These are phyloP conservation scores for Nothocercus nigrocapillus DNA, from an alignment of 2,113 vertebrate species.

Conservation along the genomic window DNA sequence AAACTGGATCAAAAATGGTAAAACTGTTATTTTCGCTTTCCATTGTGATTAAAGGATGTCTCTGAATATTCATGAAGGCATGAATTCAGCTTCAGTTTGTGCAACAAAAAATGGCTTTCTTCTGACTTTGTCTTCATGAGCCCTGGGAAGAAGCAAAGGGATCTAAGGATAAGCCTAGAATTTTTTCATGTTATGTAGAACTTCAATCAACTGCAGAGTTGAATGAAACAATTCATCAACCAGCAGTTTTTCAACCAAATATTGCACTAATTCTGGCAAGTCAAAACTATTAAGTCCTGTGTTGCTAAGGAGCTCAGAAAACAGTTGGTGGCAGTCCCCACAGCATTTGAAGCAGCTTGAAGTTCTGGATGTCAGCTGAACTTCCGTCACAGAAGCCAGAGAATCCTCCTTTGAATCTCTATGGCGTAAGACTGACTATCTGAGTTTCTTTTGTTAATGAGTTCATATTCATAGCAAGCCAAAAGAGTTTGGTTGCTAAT, in stretches of 20 bases:
- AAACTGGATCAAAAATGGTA: neutral
- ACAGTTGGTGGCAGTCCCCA: neutral
- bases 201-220: neutral
- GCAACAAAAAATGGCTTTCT: conserved; percentile 16
- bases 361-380: conserved; percentile 22
- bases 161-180: conserved; percentile 6
- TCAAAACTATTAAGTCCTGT: conserved; percentile 3
- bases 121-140: conserved; percentile 12
- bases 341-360: conserved; percentile 30
- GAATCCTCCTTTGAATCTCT: conserved; percentile 25
- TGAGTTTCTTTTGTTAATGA: conserved; percentile 12
- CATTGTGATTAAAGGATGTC: neutral
- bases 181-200: conserved; percentile 27
- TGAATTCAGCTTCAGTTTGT: conserved; percentile 18
- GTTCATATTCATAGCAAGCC: conserved; percentile 19
- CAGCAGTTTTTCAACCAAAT: conserved; percentile 5
- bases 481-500: conserved; percentile 15
- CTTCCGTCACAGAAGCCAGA: neutral
- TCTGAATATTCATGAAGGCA: conserved; percentile 42
- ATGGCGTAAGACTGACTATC: neutral
- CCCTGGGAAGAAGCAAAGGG: conserved; percentile 40
- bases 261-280: conserved; percentile 44
- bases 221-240: conserved; percentile 46
- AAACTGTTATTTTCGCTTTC: conserved; percentile 18
- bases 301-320: conserved; percentile 35